These are phyloP conservation scores for Paedocypris micromegethes DNA, from an alignment of 2,797 vertebrate genomes.

Conservation along the genomic window DNA sequence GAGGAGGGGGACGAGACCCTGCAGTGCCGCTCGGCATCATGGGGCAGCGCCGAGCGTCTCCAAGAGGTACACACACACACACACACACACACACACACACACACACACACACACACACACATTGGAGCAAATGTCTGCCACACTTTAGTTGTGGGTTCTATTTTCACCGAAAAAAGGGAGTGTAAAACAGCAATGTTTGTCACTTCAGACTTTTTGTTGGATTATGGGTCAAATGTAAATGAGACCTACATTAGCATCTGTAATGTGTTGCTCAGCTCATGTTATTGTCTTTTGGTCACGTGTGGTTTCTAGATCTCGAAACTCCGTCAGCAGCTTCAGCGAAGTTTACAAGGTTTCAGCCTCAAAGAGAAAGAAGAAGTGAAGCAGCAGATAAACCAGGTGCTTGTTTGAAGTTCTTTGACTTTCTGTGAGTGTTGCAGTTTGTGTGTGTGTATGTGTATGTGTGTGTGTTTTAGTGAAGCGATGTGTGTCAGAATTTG, in stretches of 20 bases:
- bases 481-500: too few species aligned
- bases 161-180: too few species aligned
- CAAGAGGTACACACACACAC: constrained; percentile 78
- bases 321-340: constrained; percentile 87
- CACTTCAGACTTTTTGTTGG: too few species aligned
- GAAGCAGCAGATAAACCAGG: constrained; percentile 15
- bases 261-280: too few species aligned
- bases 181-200: too few species aligned
- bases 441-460: too few species aligned
- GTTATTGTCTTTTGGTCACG: neutral
- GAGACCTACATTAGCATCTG: too few species aligned
- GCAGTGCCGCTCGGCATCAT: constrained; percentile 92
- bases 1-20: constrained; percentile 81
- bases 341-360: constrained; percentile 85
- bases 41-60: constrained; percentile 92
- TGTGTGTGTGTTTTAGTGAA: too few species aligned
- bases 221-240: too few species aligned
- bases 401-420: neutral
- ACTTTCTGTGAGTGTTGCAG: too few species aligned
- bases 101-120: neutral
- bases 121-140: neutral
- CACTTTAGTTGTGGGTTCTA: too few species aligned
- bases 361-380: constrained; percentile 77
- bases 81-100: neutral
- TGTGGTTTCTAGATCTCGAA: constrained; percentile 83